A percentile compares a stretch with the other conserved stretches of the same genome.
phyloP scores from a whole-genome alignment of 2,113 vertebrate species.

The Osmerus mordax region DNA sequence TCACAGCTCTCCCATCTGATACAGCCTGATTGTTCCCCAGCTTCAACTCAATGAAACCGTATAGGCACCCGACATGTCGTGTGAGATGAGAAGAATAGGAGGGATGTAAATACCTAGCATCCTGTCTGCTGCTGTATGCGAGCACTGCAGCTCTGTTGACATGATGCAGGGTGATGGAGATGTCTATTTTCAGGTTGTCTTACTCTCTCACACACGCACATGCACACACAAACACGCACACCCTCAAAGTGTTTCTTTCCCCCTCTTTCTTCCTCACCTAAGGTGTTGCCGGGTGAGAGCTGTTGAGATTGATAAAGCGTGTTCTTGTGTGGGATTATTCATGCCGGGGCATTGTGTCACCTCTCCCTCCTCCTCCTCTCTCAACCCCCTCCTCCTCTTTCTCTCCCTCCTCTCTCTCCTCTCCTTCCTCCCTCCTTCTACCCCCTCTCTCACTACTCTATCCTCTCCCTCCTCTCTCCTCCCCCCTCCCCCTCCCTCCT shows the following conservation, averaged over 20 bases:
- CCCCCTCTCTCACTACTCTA: not conserved
- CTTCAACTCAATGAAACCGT: too few species aligned
- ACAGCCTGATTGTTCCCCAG: too few species aligned
- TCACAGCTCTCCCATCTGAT: too few species aligned
- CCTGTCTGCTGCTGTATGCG: too few species aligned
- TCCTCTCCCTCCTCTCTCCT: not conserved
- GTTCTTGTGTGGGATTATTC: conserved; percentile 31
- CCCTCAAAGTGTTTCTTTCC: conserved; percentile 44
- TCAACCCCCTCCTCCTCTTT: too few species aligned
- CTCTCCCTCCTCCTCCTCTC: conserved; percentile 2
- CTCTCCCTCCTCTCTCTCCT: not conserved
- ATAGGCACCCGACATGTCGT: too few species aligned
- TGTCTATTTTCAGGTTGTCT: too few species aligned
- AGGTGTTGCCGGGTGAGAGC: conserved; percentile 54
- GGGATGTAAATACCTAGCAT: too few species aligned
- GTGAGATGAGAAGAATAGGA: too few species aligned
- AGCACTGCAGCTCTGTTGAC: too few species aligned
- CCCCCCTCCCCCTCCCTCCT: not conserved
- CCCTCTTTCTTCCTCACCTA: conserved; percentile 39
- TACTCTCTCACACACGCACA: too few species aligned
- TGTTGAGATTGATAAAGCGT: conserved; percentile 61
- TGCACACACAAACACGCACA: not conserved
- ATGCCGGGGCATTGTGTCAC: not conserved
- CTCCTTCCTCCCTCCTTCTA: conserved; percentile 17
- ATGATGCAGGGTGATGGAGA: too few species aligned